Evolutionary conservation across 2,797 vertebrate species (phyloP).

Genomic region (Ctenopoma kingsleyae): DNA sequence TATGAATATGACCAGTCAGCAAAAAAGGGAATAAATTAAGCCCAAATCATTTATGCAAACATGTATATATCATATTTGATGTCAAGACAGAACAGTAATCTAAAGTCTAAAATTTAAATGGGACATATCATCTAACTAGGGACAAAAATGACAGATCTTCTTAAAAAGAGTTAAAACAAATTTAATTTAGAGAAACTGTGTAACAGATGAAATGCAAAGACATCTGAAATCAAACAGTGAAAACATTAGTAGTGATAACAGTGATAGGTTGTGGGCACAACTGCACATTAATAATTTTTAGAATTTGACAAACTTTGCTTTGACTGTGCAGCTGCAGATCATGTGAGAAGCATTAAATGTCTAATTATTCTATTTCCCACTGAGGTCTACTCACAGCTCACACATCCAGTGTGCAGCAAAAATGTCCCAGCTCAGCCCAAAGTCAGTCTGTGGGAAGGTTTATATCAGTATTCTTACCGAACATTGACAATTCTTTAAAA

Average conservation of each 20-base stretch:
- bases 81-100: background rate
- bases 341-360: conserved; percentile 37
- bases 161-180: background rate
- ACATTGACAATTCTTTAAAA: conserved; percentile 10
- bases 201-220: background rate
- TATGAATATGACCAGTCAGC: background rate
- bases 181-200: background rate
- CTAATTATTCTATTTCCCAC: conserved; percentile 43
- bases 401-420: conserved; percentile 19
- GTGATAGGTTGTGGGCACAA: conserved; percentile 41
- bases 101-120: rapidly evolving
- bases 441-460: conserved; percentile 18
- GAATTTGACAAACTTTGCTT: conserved; percentile 29
- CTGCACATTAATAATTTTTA: conserved; percentile 30
- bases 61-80: background rate
- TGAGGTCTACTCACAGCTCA: conserved; percentile 12
- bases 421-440: conserved; percentile 2
- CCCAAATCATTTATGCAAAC: background rate
- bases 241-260: conserved; percentile 48
- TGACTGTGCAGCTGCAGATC: conserved; percentile 49
- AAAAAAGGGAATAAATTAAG: background rate
- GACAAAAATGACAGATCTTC: background rate
- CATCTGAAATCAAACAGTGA: conserved; percentile 29
- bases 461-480: conserved; percentile 30
- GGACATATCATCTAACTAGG: no score